Percentiles rank a stretch among this genome's conserved stretches.
These are phyloP conservation scores for Salvelinus fontinalis DNA, from an alignment of 2,113 vertebrate species.

Conservation along the genomic window DNA sequence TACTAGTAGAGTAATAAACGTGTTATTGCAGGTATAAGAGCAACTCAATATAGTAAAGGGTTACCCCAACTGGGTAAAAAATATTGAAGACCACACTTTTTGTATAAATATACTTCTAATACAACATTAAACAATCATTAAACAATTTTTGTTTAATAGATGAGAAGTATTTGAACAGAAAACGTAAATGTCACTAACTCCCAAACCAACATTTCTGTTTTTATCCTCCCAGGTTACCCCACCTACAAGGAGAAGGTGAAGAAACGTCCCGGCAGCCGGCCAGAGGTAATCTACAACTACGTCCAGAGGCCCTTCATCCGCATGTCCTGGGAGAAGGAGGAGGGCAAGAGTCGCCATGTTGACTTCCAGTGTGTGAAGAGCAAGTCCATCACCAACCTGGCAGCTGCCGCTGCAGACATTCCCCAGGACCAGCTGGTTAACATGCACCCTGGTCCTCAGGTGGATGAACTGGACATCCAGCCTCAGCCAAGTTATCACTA, in stretches of 20 bases:
- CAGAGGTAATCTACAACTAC: constrained; percentile 98
- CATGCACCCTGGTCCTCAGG: constrained; percentile 89
- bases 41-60: no score
- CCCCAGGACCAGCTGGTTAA: constrained; percentile 96
- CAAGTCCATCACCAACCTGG: constrained; percentile 95
- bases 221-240: constrained; percentile 81
- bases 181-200: no score
- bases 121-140: no score
- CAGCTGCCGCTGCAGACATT: constrained; percentile 90
- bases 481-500: constrained; percentile 63
- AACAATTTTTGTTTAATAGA: no score
- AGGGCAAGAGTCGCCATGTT: constrained; percentile 95
- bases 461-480: constrained; percentile 92
- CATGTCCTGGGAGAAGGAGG: constrained; percentile 99
- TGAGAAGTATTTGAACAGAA: no score
- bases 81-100: no score
- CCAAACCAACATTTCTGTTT: neutral
- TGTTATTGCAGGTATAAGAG: neutral
- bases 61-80: no score
- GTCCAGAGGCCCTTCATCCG: constrained; percentile 96
- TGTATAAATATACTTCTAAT: no score
- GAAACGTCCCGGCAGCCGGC: constrained; percentile 90
- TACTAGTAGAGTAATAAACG: neutral
- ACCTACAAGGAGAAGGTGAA: constrained; percentile 99
- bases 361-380: constrained; percentile 99